phyloP scores from a whole-genome alignment of 2,113 vertebrate species.

The Poeciliopsis prolifica region DNA sequence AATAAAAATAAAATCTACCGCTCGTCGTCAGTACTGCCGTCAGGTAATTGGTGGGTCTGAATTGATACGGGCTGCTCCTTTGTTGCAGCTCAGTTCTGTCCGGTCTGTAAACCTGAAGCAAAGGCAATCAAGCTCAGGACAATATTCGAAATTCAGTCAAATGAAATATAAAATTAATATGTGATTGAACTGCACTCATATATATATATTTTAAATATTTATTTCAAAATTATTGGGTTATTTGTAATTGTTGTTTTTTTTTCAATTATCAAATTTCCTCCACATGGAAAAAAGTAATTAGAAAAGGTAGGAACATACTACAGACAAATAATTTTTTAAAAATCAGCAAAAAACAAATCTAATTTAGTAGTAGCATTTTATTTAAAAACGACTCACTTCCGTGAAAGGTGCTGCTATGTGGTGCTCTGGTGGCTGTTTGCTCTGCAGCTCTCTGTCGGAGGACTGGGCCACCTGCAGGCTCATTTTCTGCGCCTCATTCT shows the following conservation, averaged over 20 bases:
- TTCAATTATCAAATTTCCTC: not conserved
- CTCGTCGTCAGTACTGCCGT: conserved; percentile 79
- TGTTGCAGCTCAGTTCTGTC: conserved; percentile 84
- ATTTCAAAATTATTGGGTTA: not conserved
- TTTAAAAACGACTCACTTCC: conserved; percentile 65
- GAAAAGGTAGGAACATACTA: not conserved
- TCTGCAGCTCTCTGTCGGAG: conserved; percentile 74
- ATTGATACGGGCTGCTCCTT: conserved; percentile 77
- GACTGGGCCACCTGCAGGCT: conserved; percentile 71
- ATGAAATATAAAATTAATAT: conserved; percentile 1
- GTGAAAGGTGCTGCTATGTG: conserved; percentile 65
- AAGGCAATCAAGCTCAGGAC: conserved; percentile 30
- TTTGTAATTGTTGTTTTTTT: not conserved
- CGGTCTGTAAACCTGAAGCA: conserved; percentile 84
- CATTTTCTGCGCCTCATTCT: conserved; percentile 59
- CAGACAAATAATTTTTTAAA: no score
- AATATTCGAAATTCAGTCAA: not conserved
- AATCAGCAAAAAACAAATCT: no score
- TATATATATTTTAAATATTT: no score
- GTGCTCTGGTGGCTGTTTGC: conserved; percentile 76
- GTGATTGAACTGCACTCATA: not conserved
- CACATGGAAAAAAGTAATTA: not conserved
- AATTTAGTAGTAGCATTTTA: no score
- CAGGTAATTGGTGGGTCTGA: conserved; percentile 82
- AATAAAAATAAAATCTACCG: conserved; percentile 72